A percentile compares a stretch with the other conserved stretches of the same genome.
Conservation (phyloP, 2,888 invertebrate species). For the Podotricha telesiphe region DNA sequence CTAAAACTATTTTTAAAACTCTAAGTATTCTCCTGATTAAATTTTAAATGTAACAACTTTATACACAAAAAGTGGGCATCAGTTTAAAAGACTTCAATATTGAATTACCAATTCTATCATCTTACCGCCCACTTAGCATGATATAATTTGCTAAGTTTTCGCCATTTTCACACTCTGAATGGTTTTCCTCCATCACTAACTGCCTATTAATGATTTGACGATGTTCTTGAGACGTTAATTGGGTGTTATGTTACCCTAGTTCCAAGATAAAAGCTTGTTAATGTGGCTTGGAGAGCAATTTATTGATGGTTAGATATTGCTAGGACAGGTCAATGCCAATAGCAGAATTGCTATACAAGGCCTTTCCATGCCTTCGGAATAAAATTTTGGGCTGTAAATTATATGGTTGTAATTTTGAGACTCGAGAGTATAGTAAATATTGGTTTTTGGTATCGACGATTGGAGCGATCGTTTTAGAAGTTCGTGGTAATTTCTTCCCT, state of each 20-base stretch:
- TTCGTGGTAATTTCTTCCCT: no score
- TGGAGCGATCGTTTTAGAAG: no score
- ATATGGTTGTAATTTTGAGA: background rate
- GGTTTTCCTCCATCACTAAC: slow-evolving; percentile 17
- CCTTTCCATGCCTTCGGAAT: background rate
- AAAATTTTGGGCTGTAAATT: background rate
- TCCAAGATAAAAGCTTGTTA: slow-evolving; percentile 24
- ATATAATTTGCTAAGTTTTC: background rate
- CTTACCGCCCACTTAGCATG: background rate
- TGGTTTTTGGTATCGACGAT: no score
- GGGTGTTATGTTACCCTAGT: slow-evolving; percentile 25
- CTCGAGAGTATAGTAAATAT: no score
- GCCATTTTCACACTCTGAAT: slow-evolving; percentile 1
- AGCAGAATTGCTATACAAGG: background rate
- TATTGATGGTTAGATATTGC: slow-evolving; percentile 20
- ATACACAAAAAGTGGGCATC: no score
- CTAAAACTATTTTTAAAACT: no score
- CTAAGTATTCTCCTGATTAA: no score
- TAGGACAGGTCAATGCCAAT: slow-evolving; percentile 3
- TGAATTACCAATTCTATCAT: no score
- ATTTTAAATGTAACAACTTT: no score
- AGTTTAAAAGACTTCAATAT: no score
- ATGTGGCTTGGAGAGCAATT: slow-evolving; percentile 26
- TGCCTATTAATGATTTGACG: slow-evolving; percentile 24
- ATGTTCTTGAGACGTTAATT: slow-evolving; percentile 28